Evolutionary conservation across 2,797 vertebrate genomes (phyloP), one percentile per base, ranked within the genome.

Genomic region (Bradypodion ventrale): DNA sequence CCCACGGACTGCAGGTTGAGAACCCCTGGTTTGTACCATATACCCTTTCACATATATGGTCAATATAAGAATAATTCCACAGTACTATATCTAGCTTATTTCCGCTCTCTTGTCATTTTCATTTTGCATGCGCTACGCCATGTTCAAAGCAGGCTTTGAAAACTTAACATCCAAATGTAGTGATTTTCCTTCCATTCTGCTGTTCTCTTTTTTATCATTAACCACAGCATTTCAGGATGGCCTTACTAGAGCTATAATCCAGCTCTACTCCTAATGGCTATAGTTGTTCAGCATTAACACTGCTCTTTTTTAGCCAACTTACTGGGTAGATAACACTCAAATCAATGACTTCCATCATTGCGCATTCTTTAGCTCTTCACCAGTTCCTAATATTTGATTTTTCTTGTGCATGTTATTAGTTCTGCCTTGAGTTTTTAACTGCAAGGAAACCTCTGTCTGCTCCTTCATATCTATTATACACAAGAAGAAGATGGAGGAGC

Each of bases 101-200:
- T 42, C 62, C 15, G 32, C 19, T 40, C 76, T 25, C 15, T 13
- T 46, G 44, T 15, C 13, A 9, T 35, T 44, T 65, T 27, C 29
- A 9, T 63, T 44, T 63, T 44, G 44, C 27, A 60, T 44, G 25
- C 19, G 37, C n/a, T 52, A 44, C 32, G 32, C n/a, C 27, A 63
- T 32, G 37, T 69, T 32, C 46, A 12, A 80, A 69, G 49, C 78
- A 80, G 46, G 25, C 27, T 40, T 27, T 75, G n/a, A n/a, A n/a
- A n/a, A n/a, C n/a, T n/a, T n/a, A n/a, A n/a, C n/a, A n/a, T 77
- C 89, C 69, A 52, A 62, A 63, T 3, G 15, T 2, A 70, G 81
- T 25, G 66, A 32, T 82, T 66, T 88, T 80, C 56, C 32, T 46
- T 78, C 52, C 56, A 42, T 25, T 68, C 46, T 69, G 82, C 69